These are phyloP conservation scores for Rhinopomastus cyanomelas DNA, from an alignment of 2,113 vertebrate genomes.

Conservation along the genomic window DNA sequence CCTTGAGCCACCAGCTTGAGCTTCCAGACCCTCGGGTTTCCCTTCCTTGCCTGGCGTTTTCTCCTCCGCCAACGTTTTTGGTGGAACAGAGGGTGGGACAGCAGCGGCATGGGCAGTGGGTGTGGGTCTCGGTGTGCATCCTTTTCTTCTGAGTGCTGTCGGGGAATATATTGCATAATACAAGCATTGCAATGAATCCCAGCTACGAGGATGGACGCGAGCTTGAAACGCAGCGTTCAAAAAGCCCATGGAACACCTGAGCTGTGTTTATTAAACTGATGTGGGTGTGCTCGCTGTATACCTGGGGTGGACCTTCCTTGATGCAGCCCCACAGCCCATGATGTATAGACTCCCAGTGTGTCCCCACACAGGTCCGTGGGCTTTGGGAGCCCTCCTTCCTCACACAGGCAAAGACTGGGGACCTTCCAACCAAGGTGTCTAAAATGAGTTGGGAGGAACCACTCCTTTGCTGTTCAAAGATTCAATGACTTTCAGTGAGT, in stretches of 20 bases:
- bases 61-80: not conserved
- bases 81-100: not conserved
- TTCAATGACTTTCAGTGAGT: not conserved
- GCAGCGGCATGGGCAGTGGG: not conserved
- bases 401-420: not conserved
- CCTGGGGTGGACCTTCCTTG: not conserved
- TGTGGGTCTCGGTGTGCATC: not conserved
- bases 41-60: not conserved
- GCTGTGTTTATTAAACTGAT: not conserved
- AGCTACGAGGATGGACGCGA: not conserved
- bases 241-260: not conserved
- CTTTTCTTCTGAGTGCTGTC: not conserved
- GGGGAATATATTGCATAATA: not conserved
- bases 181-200: not conserved
- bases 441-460: not conserved
- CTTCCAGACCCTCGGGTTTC: not conserved
- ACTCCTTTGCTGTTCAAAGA: not conserved
- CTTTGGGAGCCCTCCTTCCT: not conserved
- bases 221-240: not conserved
- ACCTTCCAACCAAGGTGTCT: not conserved
- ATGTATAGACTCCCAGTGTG: not conserved
- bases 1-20: not conserved
- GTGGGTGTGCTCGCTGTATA: not conserved
- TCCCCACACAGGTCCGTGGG: accelerated
- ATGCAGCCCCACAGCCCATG: accelerated